Evolutionary conservation across 2,888 invertebrate species (phyloP).

Genomic region (Cephalotes varians): DNA sequence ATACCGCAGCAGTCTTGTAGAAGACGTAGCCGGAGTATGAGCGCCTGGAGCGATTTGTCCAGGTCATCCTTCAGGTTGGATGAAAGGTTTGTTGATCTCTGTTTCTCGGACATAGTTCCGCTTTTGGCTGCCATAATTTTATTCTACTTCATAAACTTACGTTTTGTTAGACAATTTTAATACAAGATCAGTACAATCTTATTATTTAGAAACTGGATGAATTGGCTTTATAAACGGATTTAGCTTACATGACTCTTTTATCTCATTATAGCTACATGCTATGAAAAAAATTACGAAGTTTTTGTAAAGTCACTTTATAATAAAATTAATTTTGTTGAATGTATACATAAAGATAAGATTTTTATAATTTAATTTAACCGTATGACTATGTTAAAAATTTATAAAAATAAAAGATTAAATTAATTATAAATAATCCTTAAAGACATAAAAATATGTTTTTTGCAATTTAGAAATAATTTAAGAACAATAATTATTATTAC

Average conservation of each 20-base stretch:
- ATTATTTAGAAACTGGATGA: background rate
- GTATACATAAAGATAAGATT: background rate
- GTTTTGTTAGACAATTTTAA: conserved; percentile 4
- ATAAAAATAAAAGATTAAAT: background rate
- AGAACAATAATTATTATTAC: background rate
- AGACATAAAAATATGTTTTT: background rate
- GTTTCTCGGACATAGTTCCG: background rate
- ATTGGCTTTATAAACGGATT: background rate
- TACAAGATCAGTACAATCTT: background rate
- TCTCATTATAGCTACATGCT: background rate
- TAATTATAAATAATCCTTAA: background rate
- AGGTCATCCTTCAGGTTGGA: conserved; percentile 93
- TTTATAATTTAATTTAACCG: background rate
- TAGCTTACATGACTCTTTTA: background rate
- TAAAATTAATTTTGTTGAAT: background rate
- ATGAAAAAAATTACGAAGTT: background rate
- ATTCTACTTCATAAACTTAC: background rate
- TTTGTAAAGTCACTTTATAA: background rate
- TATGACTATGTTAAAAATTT: background rate
- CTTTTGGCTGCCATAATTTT: background rate
- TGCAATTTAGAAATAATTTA: background rate
- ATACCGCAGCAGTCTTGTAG: conserved; percentile 76
- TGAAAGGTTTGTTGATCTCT: conserved; percentile 88
- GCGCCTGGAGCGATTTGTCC: conserved; percentile 95
- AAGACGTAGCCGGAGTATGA: conserved; percentile 89